Conservation (phyloP, 2,113 vertebrate genomes). For the Nothoprocta pentlandii region DNA sequence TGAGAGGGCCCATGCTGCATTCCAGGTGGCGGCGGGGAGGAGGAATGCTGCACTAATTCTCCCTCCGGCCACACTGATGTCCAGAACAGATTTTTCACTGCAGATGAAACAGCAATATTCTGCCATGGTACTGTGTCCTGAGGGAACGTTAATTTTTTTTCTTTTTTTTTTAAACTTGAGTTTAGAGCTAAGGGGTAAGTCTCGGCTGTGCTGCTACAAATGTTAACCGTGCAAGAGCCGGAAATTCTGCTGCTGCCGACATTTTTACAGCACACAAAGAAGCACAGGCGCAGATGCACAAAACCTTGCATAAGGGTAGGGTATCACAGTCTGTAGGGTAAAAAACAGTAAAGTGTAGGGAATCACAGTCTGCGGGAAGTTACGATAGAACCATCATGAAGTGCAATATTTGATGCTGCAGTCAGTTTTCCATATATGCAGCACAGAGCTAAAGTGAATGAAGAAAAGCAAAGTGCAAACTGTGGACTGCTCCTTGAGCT, state of each 20-base stretch:
- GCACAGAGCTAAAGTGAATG: background rate
- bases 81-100: constrained; percentile 44
- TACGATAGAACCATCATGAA: background rate
- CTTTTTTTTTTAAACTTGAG: background rate
- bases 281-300: background rate
- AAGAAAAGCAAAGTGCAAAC: constrained; percentile 30
- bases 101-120: constrained; percentile 11
- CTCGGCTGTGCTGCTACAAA: constrained; percentile 13
- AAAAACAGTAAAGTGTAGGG: background rate
- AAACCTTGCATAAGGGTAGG: background rate
- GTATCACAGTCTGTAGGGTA: background rate
- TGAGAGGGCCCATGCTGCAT: constrained; percentile 35
- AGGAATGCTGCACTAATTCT: constrained; percentile 58
- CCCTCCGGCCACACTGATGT: constrained; percentile 28
- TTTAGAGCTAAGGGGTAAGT: constrained; percentile 24
- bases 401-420: constrained; percentile 11
- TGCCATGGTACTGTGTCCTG: constrained; percentile 22
- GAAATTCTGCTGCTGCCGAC: constrained; percentile 12
- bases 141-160: background rate
- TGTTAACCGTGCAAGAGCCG: constrained; percentile 43
- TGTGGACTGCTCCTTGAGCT: background rate
- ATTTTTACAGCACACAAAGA: constrained; percentile 13
- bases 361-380: background rate
- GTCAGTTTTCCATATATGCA: constrained; percentile 16
- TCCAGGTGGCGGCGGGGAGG: constrained; percentile 54